Conservation (phyloP, 2,113 vertebrate genomes). For the Eleginops maclovinus region DNA sequence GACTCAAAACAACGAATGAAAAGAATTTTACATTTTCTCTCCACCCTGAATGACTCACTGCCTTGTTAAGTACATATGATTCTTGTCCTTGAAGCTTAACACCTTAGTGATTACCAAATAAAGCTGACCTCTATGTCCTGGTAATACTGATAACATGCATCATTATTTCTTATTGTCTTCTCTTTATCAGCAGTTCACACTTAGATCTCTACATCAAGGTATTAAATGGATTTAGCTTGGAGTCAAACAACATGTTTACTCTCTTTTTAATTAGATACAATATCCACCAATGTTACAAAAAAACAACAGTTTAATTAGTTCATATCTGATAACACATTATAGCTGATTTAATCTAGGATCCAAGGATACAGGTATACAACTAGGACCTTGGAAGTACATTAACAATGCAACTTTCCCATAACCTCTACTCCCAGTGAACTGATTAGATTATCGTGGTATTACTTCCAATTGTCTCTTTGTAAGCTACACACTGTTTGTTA, state of each 20-base stretch:
- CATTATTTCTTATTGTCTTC: slow-evolving; percentile 17
- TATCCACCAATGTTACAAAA: slow-evolving; percentile 22
- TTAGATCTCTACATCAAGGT: not conserved
- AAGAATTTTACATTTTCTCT: slow-evolving; percentile 20
- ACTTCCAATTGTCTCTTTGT: slow-evolving; percentile 62
- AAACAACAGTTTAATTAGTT: slow-evolving; percentile 44
- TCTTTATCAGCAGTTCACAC: slow-evolving; percentile 21
- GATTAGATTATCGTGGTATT: slow-evolving; percentile 71
- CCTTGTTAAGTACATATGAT: not conserved
- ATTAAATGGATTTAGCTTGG: slow-evolving; percentile 2
- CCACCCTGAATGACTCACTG: slow-evolving; percentile 46
- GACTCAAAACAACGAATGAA: slow-evolving; percentile 48
- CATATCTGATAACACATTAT: slow-evolving; percentile 28
- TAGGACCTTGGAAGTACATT: slow-evolving; percentile 65
- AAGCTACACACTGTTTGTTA: slow-evolving; percentile 51
- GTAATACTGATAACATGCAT: slow-evolving; percentile 26
- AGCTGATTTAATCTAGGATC: slow-evolving; percentile 28
- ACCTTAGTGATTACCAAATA: slow-evolving; percentile 27
- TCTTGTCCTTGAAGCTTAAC: slow-evolving; percentile 31
- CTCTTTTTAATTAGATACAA: not conserved
- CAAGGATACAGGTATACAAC: slow-evolving; percentile 26
- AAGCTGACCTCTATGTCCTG: slow-evolving; percentile 39
- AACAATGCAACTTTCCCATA: slow-evolving; percentile 51
- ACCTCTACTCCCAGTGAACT: slow-evolving; percentile 53
- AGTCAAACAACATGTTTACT: not conserved